phyloP scores from a whole-genome alignment of 2,797 vertebrate species.

The Rachycentron canadum region DNA sequence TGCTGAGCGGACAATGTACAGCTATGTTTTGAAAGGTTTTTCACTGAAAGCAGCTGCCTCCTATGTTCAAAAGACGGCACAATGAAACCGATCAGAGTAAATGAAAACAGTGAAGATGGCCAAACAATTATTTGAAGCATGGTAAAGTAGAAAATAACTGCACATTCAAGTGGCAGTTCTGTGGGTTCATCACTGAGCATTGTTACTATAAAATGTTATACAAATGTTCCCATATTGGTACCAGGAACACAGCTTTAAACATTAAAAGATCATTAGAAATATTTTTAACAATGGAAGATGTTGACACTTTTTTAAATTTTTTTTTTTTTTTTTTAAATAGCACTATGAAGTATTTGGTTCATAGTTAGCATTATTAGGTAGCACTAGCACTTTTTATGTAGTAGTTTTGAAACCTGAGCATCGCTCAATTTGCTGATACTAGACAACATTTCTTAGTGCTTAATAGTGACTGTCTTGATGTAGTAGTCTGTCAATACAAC shows the following conservation, averaged over 20 bases:
- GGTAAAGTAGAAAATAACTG: too few relatives aligned
- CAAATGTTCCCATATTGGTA: too few relatives aligned
- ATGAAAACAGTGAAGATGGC: neutral
- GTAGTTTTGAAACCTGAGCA: neutral
- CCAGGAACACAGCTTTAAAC: too few relatives aligned
- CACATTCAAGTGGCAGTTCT: neutral
- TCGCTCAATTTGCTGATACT: slow-evolving; percentile 9
- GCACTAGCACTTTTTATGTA: neutral
- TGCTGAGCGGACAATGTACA: neutral
- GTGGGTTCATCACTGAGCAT: neutral
- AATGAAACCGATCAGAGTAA: neutral
- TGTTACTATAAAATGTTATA: too few relatives aligned
- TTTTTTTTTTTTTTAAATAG: neutral
- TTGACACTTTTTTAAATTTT: neutral
- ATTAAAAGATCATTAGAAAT: neutral
- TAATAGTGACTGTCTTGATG: slow-evolving; percentile 10
- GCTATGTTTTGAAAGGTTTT: neutral
- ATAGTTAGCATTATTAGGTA: neutral
- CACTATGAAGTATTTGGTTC: too few relatives aligned
- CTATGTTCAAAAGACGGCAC: neutral
- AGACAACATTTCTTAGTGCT: slow-evolving; percentile 5
- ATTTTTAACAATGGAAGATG: neutral
- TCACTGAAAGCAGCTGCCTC: neutral
- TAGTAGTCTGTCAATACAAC: slow-evolving; percentile 19
- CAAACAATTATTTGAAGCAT: neutral